These are phyloP conservation scores for Nycticorax nycticorax DNA, from an alignment of 2,113 vertebrate species.

Conservation along the genomic window DNA sequence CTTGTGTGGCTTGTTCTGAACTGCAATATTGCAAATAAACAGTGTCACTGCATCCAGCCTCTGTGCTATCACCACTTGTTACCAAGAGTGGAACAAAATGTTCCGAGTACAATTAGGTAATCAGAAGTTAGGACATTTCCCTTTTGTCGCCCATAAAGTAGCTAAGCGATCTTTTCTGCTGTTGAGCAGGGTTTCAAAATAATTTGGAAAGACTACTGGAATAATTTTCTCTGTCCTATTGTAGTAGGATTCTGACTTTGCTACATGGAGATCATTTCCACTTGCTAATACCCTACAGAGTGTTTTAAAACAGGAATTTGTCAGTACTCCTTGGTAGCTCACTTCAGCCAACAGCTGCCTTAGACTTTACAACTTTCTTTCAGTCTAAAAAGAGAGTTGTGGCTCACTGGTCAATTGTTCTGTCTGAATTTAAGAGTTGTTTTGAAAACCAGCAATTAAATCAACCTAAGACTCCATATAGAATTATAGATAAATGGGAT, in stretches of 20 bases:
- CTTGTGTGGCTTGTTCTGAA: neutral
- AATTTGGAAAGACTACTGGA: constrained; percentile 31
- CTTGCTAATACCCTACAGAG: neutral
- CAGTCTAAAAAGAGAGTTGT: neutral
- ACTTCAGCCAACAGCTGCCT: neutral
- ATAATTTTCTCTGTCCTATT: neutral
- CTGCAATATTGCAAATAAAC: neutral
- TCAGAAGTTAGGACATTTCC: constrained; percentile 11
- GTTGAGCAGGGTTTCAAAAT: constrained; percentile 34
- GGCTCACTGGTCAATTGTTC: neutral
- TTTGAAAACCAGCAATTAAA: neutral
- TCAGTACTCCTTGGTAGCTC: neutral
- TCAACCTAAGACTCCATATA: neutral
- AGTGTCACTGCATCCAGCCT: neutral
- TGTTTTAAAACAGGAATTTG: constrained; percentile 14
- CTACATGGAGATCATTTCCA: constrained; percentile 25
- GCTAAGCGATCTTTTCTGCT: neutral
- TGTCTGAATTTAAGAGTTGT: neutral
- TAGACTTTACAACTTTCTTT: neutral
- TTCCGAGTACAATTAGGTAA: constrained; percentile 42
- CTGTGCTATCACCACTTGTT: neutral
- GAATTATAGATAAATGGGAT: neutral
- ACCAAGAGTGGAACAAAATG: constrained; percentile 10
- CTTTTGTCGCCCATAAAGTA: neutral
- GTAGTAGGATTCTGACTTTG: constrained; percentile 12